Evolutionary conservation across 2,113 vertebrate genomes (phyloP).

Genomic region (Melanerpes formicivorus): DNA sequence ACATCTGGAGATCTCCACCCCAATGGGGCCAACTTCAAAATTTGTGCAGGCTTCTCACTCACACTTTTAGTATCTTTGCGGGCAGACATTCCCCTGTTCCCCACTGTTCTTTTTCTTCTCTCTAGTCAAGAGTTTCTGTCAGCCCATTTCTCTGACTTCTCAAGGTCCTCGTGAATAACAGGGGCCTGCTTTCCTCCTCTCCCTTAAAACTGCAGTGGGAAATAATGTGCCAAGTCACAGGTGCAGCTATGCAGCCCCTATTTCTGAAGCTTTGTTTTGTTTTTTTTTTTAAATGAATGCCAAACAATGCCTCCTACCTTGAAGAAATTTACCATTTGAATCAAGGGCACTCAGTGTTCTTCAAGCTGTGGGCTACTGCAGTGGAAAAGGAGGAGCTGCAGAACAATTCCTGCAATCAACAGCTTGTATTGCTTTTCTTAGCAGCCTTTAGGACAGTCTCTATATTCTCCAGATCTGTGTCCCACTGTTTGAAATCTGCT

Average conservation of each 20-base stretch:
- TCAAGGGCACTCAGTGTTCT: constrained; percentile 2
- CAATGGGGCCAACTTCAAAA: neutral
- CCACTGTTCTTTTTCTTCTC: neutral
- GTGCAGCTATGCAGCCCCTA: neutral
- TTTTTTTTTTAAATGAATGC: neutral
- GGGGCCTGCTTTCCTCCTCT: neutral
- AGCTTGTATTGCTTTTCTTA: neutral
- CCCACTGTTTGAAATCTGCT: neutral
- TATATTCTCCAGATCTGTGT: neutral
- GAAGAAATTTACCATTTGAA: neutral
- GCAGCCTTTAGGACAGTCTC: neutral
- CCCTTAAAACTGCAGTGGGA: neutral
- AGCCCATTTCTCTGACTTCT: neutral
- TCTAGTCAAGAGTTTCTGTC: neutral
- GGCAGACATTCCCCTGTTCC: neutral
- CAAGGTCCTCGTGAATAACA: neutral
- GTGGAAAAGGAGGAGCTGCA: neutral
- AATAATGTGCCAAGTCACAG: neutral
- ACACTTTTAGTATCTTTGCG: rapidly evolving
- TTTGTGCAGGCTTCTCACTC: neutral
- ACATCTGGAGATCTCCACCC: neutral
- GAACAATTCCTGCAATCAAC: neutral
- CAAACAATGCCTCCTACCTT: neutral
- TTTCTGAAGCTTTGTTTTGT: neutral
- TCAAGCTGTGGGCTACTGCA: neutral